Conservation (phyloP, 2,888 invertebrate species). For the Agrilus mali region DNA sequence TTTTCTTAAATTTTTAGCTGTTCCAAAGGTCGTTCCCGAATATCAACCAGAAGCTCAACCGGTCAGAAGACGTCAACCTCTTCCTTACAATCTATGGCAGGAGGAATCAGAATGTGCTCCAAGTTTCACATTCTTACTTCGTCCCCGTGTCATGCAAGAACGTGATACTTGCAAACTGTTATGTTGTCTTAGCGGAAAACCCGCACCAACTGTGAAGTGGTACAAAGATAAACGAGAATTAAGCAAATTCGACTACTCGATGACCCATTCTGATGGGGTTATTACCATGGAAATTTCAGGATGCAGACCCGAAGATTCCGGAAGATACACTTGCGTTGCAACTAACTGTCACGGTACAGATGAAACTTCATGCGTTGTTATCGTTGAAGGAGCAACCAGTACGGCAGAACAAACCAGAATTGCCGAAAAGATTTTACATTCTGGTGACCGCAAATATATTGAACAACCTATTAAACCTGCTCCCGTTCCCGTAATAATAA, state of each 20-base stretch:
- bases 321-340: slow-evolving; percentile 90
- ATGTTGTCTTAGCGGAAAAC: slow-evolving; percentile 91
- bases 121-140: slow-evolving; percentile 93
- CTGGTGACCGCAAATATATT: slow-evolving; percentile 80
- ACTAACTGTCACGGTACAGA: slow-evolving; percentile 89
- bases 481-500: slow-evolving; percentile 58
- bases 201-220: slow-evolving; percentile 86
- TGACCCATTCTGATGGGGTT: slow-evolving; percentile 88
- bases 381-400: slow-evolving; percentile 76
- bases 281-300: slow-evolving; percentile 94
- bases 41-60: slow-evolving; percentile 57
- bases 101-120: slow-evolving; percentile 90
- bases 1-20: slow-evolving; percentile 39
- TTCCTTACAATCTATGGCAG: slow-evolving; percentile 82
- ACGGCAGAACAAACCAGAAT: slow-evolving; percentile 73
- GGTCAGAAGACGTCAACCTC: slow-evolving; percentile 64
- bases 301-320: slow-evolving; percentile 89
- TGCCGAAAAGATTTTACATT: slow-evolving; percentile 79
- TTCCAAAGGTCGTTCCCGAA: slow-evolving; percentile 58
- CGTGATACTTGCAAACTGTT: slow-evolving; percentile 95
- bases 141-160: slow-evolving; percentile 95
- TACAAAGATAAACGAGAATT: slow-evolving; percentile 88
- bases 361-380: slow-evolving; percentile 90
- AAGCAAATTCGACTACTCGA: slow-evolving; percentile 79
- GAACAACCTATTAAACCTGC: slow-evolving; percentile 74